Base-by-base conservation (phyloP, 1,140 invertebrate species). In the Cepaea nemoralis region DNA sequence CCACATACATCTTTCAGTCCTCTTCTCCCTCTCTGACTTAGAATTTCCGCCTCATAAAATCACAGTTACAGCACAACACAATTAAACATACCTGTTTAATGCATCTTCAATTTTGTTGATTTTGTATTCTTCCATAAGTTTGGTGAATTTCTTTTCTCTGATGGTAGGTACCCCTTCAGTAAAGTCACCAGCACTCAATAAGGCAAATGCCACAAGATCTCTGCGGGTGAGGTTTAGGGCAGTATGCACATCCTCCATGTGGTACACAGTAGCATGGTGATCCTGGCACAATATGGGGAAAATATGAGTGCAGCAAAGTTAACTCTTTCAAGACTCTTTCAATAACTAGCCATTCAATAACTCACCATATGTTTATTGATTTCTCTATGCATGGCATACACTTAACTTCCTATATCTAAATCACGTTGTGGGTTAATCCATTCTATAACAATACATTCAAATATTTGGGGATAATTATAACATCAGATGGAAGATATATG, bases 171-270 rank as follows among this genome's bases (percentile, higher is more conserved):
- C 75, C 12, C 75, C 75, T 37, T 77, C 75, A 63, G 2, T 37
- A 12, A 77, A 77, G 42, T 77, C 55, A 39, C 75, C 75, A 8
- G 24, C 14, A 50, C 55, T 77, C 48, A 77, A 31, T 31, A 77
- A 42, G n/a, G 75, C 75, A 77, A 59, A 77, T 5, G 42, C 75
- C 33, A 77, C 37, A 35, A 77, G 50, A 42, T 77, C 75, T 39
- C 59, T 77, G 6, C 24, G n/a, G 0, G 75, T 77, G 1, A 77
- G 75, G n/a, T 42, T 42, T 22, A 77, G 35, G 27, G 24, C 14
- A 19, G 75, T 8, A 1, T 31, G 10, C 19, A 77, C 39, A 24
- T 77, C 75, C 19, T 8, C n/a, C 75, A 77, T 77, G 8, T 22
- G 16, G 50, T 77, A 77, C 33, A 33, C 50, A 24, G 37, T 45